A percentile compares a stretch with the other conserved stretches of the same genome.
These are phyloP conservation scores for Microctenopoma steveboyesi DNA, from an alignment of 2,797 vertebrate species.

Conservation along the genomic window DNA sequence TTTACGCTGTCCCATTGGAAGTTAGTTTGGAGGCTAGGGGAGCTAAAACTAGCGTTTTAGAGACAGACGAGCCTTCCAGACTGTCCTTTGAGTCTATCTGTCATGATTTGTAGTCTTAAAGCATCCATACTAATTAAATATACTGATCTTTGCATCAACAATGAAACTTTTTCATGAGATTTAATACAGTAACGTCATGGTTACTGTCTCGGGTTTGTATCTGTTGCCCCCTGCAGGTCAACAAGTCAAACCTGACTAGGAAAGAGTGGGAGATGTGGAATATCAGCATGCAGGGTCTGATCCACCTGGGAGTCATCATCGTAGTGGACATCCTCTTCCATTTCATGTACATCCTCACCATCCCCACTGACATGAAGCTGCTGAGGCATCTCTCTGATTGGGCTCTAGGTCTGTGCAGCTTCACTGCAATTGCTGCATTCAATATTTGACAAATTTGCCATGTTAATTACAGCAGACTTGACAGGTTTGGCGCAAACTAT, in stretches of 20 bases:
- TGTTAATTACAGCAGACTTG: neutral
- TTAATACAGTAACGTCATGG: too few relatives aligned
- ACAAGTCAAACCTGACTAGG: constrained; percentile 81
- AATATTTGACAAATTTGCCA: neutral
- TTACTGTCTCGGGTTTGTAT: neutral
- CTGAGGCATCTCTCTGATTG: constrained; percentile 90
- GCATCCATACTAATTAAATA: too few relatives aligned
- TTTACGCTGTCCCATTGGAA: neutral
- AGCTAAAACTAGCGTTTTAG: neutral
- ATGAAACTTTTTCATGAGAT: too few relatives aligned
- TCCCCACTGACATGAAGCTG: constrained; percentile 91
- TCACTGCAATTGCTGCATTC: neutral
- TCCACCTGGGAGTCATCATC: constrained; percentile 82
- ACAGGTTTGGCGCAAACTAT: neutral
- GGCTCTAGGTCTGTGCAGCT: constrained; percentile 84
- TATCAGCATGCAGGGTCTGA: constrained; percentile 84
- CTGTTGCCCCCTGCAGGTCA: constrained; percentile 82
- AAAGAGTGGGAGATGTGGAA: constrained; percentile 91
- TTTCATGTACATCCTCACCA: constrained; percentile 96
- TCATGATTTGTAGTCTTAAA: too few relatives aligned
- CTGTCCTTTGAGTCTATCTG: too few relatives aligned
- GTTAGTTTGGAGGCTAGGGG: neutral
- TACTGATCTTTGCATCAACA: too few relatives aligned
- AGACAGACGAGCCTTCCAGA: neutral
- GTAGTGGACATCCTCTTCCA: constrained; percentile 91